A percentile compares a stretch with the other conserved stretches of the same genome.
Conservation (phyloP, 2,113 vertebrate species). For the Halichoeres trimaculatus region DNA sequence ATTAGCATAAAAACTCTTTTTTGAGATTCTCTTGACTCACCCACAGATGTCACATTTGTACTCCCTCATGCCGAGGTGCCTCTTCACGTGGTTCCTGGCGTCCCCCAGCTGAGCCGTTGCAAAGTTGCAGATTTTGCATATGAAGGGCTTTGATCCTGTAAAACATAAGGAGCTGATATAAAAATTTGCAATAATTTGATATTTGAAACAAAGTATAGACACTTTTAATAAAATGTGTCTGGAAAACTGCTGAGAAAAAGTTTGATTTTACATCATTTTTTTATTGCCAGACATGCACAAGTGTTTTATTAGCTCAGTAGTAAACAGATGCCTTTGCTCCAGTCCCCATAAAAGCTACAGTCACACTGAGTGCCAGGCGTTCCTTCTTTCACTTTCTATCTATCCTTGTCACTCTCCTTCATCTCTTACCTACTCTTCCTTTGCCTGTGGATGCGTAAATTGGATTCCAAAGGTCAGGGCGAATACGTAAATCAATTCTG, state of each 20-base stretch:
- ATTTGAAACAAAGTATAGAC: conserved; percentile 34
- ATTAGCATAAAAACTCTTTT: no score
- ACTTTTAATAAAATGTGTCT: conserved; percentile 54
- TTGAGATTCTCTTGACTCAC: conserved; percentile 85
- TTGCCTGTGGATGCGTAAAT: conserved; percentile 78
- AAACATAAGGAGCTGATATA: conserved; percentile 45
- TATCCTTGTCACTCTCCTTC: conserved; percentile 74
- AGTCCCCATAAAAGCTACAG: conserved; percentile 62
- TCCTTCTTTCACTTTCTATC: conserved; percentile 62
- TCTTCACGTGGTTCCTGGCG: conserved; percentile 98
- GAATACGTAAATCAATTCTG: conserved; percentile 83
- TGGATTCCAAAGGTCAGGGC: conserved; percentile 83
- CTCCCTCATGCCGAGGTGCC: conserved; percentile 98
- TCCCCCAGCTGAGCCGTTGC: conserved; percentile 98
- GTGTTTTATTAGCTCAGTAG: conserved; percentile 45
- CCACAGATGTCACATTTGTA: conserved; percentile 99
- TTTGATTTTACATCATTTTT: conserved; percentile 46
- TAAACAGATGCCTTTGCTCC: conserved; percentile 49
- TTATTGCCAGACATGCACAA: conserved; percentile 29
- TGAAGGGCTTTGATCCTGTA: conserved; percentile 98
- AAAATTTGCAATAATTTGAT: conserved; percentile 3
- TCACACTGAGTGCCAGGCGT: conserved; percentile 64
- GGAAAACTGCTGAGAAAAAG: conserved; percentile 26
- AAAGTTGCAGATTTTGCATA: conserved; percentile 99
- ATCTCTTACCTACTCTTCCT: conserved; percentile 73